Evolutionary conservation across 2,888 invertebrate species (phyloP), one percentile per base, ranked within the genome.

Genomic region (Stegana nigrithorax): DNA sequence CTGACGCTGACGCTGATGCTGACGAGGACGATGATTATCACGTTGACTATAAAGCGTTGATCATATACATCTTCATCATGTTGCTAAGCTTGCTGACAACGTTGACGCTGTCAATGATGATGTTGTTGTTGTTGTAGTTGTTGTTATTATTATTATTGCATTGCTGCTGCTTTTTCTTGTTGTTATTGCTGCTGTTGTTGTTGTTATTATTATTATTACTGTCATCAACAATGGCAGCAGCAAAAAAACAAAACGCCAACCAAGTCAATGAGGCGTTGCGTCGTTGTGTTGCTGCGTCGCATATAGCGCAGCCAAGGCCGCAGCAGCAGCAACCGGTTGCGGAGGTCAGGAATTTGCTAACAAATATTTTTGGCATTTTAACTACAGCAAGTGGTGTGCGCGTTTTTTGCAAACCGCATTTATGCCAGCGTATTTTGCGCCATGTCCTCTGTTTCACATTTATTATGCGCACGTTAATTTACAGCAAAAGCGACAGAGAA

Each of bases 361-460:
- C 65, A 59, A 72, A 67, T 69, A 74, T 72, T 70, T 67, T 69
- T 56, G 59, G 63, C 65, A 68, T 68, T 63, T 68, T 47, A 45
- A 42, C 39, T 57, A 45, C 25, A n/a, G n/a, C n/a, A n/a, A n/a
- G n/a, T 19, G 12, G 36, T 14, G 53, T 29, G 29, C 53, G 53
- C 14, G 55, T 36, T 17, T 45, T 21, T 45, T 23, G 6, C 5
- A n/a, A n/a, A n/a, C 39, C 17, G 39, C 39, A n/a, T 36, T 14
- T 3, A n/a, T 36, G 10, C 10, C 5, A 36, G 10, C 32, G n/a
- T 5, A 70, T 73, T 78, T 72, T 73, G n/a, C n/a, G n/a, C n/a
- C n/a, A n/a, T n/a, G n/a, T n/a, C n/a, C n/a, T n/a, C n/a, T n/a
- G 69, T 67, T 75, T 72, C 72, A 78, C 76, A 75, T 75, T 75